Evolutionary conservation across 2,113 vertebrate species (phyloP).

Genomic region (Catharus fuscescens): DNA sequence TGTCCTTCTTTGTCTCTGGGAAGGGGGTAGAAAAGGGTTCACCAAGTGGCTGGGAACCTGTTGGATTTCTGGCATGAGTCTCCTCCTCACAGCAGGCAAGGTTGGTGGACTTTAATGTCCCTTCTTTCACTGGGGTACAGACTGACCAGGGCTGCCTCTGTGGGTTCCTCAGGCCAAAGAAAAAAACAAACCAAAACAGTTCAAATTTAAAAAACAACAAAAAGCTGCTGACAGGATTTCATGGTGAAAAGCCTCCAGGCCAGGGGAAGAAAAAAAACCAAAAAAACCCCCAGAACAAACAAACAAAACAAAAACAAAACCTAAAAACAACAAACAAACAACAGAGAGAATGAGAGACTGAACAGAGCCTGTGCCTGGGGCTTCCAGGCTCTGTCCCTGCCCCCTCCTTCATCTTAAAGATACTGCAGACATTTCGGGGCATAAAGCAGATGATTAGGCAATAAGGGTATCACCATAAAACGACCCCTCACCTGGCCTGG

Average conservation of each 20-base stretch:
- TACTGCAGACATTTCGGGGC: neutral
- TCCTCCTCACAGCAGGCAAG: neutral
- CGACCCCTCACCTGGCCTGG: neutral
- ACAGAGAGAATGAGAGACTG: neutral
- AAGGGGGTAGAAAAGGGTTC: neutral
- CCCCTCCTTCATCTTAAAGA: neutral
- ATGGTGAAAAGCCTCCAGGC: neutral
- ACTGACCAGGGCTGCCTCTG: neutral
- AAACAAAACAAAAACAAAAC: neutral
- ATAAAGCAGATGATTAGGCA: neutral
- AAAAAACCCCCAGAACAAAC: neutral
- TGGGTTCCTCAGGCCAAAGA: fast-evolving
- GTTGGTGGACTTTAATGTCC: neutral
- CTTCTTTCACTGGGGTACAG: neutral
- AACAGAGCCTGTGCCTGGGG: neutral
- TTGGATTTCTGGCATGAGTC: neutral
- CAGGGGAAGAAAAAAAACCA: neutral
- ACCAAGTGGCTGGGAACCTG: neutral
- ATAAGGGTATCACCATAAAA: neutral
- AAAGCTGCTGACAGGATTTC: neutral
- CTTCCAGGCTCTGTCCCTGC: neutral
- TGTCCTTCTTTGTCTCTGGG: neutral
- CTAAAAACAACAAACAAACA: neutral
- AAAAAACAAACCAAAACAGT: neutral
- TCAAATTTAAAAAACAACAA: neutral